Evolutionary conservation across 2,113 vertebrate species (phyloP).

Genomic region (Benthochromis sp.): DNA sequence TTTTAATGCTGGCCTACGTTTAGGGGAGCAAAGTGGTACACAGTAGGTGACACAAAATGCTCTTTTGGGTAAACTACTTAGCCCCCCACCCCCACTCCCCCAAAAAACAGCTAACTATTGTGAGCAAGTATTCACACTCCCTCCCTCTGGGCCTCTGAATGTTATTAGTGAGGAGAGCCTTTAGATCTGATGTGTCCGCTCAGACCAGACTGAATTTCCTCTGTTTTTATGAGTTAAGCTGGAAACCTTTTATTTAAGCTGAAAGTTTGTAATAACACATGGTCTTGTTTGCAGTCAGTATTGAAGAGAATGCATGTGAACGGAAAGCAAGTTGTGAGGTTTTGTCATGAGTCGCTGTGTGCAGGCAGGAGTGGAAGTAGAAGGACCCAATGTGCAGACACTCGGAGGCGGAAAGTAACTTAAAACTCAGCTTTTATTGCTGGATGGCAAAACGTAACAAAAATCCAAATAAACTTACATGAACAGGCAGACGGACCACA

Average conservation of each 20-base stretch:
- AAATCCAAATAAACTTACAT: too few species aligned
- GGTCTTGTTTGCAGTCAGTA: neutral
- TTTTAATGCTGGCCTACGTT: constrained; percentile 41
- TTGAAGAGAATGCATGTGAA: neutral
- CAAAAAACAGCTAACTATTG: constrained; percentile 38
- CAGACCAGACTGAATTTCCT: constrained; percentile 47
- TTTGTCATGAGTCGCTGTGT: too few species aligned
- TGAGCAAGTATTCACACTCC: constrained; percentile 33
- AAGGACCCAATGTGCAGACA: too few species aligned
- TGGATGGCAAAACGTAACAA: too few species aligned
- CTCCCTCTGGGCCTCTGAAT: constrained; percentile 42
- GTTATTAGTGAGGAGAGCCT: constrained; percentile 39
- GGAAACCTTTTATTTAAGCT: neutral
- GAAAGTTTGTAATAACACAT: neutral
- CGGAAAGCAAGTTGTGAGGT: neutral
- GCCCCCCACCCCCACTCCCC: neutral
- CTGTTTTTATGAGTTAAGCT: neutral
- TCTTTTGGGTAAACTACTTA: constrained; percentile 28
- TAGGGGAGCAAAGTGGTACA: constrained; percentile 12
- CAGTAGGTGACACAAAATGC: constrained; percentile 53
- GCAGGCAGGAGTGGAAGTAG: too few species aligned
- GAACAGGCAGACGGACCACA: too few species aligned
- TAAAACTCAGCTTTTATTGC: too few species aligned
- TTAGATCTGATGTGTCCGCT: neutral
- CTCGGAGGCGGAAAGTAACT: too few species aligned